phyloP scores from a whole-genome alignment of 2,888 invertebrate species.

The Acleris literana region DNA sequence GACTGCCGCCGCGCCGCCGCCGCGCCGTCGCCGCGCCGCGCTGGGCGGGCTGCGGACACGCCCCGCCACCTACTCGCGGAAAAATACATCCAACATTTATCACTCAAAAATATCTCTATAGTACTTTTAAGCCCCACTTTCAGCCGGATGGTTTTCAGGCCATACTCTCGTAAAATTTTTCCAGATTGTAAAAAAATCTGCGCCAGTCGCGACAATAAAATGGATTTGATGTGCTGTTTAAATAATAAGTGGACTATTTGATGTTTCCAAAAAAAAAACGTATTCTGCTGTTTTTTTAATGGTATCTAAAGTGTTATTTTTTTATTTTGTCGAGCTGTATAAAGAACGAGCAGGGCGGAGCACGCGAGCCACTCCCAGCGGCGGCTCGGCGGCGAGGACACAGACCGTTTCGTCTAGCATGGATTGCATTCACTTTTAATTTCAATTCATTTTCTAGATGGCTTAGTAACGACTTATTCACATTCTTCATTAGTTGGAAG shows the following conservation, averaged over 20 bases:
- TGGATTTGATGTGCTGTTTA: too few species aligned
- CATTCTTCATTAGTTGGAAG: not conserved
- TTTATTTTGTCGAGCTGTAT: constrained; percentile 19
- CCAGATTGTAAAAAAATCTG: too few species aligned
- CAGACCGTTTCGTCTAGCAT: constrained; percentile 54
- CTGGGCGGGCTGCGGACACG: constrained; percentile 65
- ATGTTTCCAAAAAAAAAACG: too few species aligned
- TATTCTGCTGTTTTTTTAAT: too few species aligned
- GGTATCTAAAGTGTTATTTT: too few species aligned
- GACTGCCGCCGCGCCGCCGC: constrained; percentile 53
- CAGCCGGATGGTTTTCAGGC: constrained; percentile 20
- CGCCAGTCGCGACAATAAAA: too few species aligned
- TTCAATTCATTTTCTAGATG: constrained; percentile 8
- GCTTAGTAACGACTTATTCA: not conserved
- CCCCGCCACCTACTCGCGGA: constrained; percentile 51
- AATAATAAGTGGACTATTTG: too few species aligned
- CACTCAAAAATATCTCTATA: constrained; percentile 12
- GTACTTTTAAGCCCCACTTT: constrained; percentile 1
- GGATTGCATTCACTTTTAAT: constrained; percentile 52
- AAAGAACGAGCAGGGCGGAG: constrained; percentile 49
- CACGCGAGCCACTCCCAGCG: constrained; percentile 58
- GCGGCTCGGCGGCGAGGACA: constrained; percentile 52
- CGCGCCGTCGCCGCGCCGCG: constrained; percentile 34
- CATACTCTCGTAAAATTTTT: too few species aligned
- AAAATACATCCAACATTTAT: constrained; percentile 25